These are phyloP conservation scores for Eledone cirrhosa DNA, from an alignment of 2,888 invertebrate species.

Conservation along the genomic window DNA sequence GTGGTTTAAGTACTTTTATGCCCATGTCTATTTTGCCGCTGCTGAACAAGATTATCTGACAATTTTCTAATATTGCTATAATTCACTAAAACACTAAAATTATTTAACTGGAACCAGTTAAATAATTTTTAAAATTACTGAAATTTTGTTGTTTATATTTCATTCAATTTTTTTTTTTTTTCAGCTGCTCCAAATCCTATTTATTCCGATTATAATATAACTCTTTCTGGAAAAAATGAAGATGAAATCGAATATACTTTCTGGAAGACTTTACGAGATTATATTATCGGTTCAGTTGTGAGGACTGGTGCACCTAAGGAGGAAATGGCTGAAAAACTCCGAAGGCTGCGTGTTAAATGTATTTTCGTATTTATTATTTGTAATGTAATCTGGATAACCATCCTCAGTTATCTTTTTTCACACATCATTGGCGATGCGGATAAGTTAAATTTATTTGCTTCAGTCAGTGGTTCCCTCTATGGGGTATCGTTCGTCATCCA, in stretches of 20 bases:
- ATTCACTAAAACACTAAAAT: too few relatives aligned
- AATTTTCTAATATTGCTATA: too few relatives aligned
- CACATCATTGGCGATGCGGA: constrained; percentile 41
- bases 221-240: constrained; percentile 33
- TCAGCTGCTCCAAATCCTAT: not conserved
- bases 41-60: too few relatives aligned
- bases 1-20: too few relatives aligned
- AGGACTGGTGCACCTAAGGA: constrained; percentile 42
- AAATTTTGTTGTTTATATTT: too few relatives aligned
- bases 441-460: constrained; percentile 47
- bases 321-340: constrained; percentile 38
- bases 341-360: constrained; percentile 42
- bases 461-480: constrained; percentile 49
- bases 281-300: constrained; percentile 42
- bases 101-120: too few relatives aligned
- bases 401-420: constrained; percentile 46
- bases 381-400: constrained; percentile 45
- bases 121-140: too few relatives aligned
- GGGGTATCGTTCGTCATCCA: constrained; percentile 48
- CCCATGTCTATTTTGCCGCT: too few relatives aligned
- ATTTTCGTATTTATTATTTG: constrained; percentile 39
- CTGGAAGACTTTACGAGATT: constrained; percentile 41
- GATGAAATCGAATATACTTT: constrained; percentile 43
- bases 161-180: not conserved
- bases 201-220: constrained; percentile 10